phyloP scores from a whole-genome alignment of 2,113 vertebrate species.

The Typhlomys cinereus region DNA sequence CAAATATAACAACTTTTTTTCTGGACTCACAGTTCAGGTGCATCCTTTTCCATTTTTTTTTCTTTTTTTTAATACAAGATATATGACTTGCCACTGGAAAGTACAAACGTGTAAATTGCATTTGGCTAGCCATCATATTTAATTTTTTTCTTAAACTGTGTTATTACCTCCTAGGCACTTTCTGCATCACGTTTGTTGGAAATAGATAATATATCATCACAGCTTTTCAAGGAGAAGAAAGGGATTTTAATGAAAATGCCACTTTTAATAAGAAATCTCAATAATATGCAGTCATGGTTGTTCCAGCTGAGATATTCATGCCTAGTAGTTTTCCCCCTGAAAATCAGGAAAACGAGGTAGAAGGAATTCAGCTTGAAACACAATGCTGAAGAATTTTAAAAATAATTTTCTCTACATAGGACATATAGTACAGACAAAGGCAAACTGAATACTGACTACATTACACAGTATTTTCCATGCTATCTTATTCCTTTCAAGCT shows the following conservation, averaged over 20 bases:
- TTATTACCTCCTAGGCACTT: conserved; percentile 79
- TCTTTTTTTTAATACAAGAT: no score
- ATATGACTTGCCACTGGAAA: conserved; percentile 61
- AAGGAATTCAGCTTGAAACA: conserved; percentile 61
- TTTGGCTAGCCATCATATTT: conserved; percentile 77
- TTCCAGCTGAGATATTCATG: conserved; percentile 78
- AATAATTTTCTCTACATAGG: conserved; percentile 20
- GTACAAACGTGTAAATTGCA: conserved; percentile 71
- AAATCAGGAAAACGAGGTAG: conserved; percentile 67
- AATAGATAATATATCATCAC: conserved; percentile 72
- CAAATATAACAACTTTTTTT: conserved; percentile 39
- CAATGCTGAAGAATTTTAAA: conserved; percentile 32
- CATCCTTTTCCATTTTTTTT: conserved; percentile 53
- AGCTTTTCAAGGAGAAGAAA: conserved; percentile 72
- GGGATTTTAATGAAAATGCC: conserved; percentile 85
- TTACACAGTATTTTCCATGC: not conserved
- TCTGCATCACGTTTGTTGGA: conserved; percentile 46
- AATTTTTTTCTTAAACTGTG: conserved; percentile 80
- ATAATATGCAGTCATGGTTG: conserved; percentile 73
- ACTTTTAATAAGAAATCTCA: conserved; percentile 83
- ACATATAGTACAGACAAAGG: not conserved
- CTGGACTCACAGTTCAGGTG: conserved; percentile 67
- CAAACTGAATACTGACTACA: not conserved
- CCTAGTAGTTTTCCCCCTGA: conserved; percentile 39
- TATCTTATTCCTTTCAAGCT: not conserved